A percentile compares a stretch with the other conserved stretches of the same genome.
Conservation (phyloP, 2,113 vertebrate species). For the Brachypodius melanocephalos region DNA sequence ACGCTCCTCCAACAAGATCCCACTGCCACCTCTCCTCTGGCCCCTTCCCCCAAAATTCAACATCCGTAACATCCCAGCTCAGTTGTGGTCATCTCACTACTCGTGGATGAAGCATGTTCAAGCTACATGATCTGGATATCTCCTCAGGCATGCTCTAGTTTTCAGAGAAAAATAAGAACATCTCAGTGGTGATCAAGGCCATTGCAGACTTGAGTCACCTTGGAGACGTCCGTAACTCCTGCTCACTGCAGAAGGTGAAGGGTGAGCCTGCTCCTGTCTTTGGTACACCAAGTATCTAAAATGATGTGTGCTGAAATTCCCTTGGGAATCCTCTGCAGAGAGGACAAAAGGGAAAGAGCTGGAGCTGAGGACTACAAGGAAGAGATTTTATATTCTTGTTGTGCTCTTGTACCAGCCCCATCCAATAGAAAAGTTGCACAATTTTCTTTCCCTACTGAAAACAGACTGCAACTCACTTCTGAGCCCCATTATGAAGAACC, state of each 20-base stretch:
- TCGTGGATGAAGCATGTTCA: accelerated
- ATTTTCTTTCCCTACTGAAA: not conserved
- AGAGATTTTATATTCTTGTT: not conserved
- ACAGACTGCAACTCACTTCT: not conserved
- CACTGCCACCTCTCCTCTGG: not conserved
- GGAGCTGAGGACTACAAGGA: not conserved
- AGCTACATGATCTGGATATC: not conserved
- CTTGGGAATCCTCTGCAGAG: not conserved
- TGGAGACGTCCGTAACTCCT: not conserved
- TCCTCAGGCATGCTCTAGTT: not conserved
- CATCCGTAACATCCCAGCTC: not conserved
- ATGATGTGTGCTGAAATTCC: not conserved
- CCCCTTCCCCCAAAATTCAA: not conserved
- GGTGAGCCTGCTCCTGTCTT: not conserved
- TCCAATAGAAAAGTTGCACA: not conserved
- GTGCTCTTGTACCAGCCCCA: not conserved
- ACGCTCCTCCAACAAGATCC: not conserved
- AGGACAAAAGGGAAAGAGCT: not conserved
- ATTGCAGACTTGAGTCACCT: not conserved
- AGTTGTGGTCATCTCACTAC: not conserved
- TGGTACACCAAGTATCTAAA: not conserved
- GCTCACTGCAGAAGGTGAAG: not conserved
- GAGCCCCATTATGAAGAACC: not conserved
- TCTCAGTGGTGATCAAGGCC: not conserved
- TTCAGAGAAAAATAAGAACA: not conserved